A percentile compares a stretch with the other conserved stretches of the same genome.
These are phyloP conservation scores for Trochalopteron elliotii DNA, from an alignment of 2,113 vertebrate species.

Conservation along the genomic window DNA sequence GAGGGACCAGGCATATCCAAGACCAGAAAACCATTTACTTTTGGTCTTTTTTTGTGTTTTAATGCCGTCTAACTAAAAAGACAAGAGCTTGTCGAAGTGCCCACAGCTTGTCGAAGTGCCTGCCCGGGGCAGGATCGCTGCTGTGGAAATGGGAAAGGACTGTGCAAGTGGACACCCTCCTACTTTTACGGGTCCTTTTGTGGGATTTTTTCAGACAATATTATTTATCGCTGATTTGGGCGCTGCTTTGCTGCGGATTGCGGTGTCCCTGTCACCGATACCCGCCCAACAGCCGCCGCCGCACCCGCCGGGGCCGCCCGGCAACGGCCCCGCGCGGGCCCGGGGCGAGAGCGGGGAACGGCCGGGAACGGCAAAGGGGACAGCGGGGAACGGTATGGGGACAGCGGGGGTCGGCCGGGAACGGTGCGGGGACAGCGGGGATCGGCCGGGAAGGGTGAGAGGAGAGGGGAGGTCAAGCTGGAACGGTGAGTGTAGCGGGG, in stretches of 20 bases:
- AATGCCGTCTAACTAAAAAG: not conserved
- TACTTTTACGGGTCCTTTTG: not conserved
- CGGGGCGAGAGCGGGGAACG: not conserved
- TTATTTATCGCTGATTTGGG: not conserved
- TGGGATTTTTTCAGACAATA: rapidly evolving
- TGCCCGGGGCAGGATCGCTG: not conserved
- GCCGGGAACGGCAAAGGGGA: too few species aligned
- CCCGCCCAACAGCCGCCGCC: not conserved
- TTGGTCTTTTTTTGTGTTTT: not conserved
- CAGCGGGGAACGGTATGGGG: not conserved
- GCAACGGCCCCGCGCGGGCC: not conserved
- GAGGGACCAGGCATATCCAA: not conserved
- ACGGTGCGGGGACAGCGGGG: not conserved
- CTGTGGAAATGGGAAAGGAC: not conserved
- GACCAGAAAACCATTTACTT: not conserved
- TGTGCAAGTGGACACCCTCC: not conserved
- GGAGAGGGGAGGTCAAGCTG: too few species aligned
- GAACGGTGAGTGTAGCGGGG: not conserved
- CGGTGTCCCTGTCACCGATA: slow-evolving; percentile 40
- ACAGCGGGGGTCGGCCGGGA: not conserved
- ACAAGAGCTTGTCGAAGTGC: not conserved
- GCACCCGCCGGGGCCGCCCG: not conserved
- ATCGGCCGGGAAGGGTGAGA: not conserved
- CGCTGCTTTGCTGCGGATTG: slow-evolving; percentile 84
- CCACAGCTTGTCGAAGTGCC: not conserved